Percentiles rank a stretch among this genome's conserved stretches.
Conservation (phyloP, 2,888 invertebrate genomes). For the Metallyticus violacea region DNA sequence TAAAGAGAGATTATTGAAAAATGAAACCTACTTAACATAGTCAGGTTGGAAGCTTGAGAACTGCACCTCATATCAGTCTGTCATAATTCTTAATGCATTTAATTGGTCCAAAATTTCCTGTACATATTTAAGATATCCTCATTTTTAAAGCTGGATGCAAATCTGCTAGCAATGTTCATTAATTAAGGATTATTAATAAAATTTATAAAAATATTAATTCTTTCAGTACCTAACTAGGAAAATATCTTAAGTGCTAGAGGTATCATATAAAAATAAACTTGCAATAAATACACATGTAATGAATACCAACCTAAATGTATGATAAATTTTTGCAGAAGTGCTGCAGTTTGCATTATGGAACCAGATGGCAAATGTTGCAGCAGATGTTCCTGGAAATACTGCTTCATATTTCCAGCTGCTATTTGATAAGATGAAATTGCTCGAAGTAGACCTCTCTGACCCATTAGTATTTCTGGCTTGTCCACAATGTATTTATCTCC, state of each 20-base stretch:
- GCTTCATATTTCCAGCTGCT: background rate
- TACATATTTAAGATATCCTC: too few species aligned
- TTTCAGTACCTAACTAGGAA: too few species aligned
- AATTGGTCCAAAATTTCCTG: too few species aligned
- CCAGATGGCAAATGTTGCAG: conserved; percentile 18
- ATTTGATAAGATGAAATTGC: conserved; percentile 8
- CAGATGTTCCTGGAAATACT: conserved; percentile 20
- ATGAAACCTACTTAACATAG: too few species aligned
- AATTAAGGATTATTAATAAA: too few species aligned
- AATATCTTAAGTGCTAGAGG: background rate
- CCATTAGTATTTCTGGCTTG: conserved; percentile 11
- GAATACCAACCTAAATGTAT: conserved; percentile 9
- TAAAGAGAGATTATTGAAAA: too few species aligned
- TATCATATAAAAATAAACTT: background rate
- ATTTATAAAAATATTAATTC: too few species aligned
- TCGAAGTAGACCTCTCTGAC: conserved; percentile 11
- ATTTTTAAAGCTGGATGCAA: too few species aligned
- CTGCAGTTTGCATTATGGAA: conserved; percentile 7
- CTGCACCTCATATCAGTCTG: too few species aligned
- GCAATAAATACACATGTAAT: background rate
- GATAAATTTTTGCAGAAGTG: conserved; percentile 21
- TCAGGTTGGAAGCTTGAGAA: too few species aligned
- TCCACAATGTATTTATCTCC: conserved; percentile 1
- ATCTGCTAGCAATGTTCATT: too few species aligned
- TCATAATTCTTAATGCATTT: too few species aligned